Evolutionary conservation across 1,140 invertebrate species (phyloP), one percentile per base, ranked within the genome.

Genomic region (Halyomorpha halys): DNA sequence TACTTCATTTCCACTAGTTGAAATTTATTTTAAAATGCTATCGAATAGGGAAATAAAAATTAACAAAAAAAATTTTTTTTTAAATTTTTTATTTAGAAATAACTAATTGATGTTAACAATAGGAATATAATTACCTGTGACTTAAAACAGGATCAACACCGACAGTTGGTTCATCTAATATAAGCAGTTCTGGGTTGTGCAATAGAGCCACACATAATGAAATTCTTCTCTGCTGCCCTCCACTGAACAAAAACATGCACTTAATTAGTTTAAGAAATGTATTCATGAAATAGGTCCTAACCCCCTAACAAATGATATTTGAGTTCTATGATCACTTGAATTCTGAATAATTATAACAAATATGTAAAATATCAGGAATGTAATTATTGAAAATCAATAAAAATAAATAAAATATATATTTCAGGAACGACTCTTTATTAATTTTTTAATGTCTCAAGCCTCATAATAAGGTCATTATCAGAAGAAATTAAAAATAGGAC

Each of bases 141-240:
- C 80, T 74, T 0, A 83, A 73, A 11, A 82, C 66, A 6, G 81
- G 81, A 70, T 83, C 81, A 2, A 83, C 77, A 21, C 81, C 81
- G 6, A 82, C 81, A 9, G 81, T 82, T 0, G 82, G 82, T 68
- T 83, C 82, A 71, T 83, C 81, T 15, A 83, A 72, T 56, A 83
- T 79, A 0, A 83, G 71, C 1, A 83, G 68, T 65, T 79, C 73
- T 9, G 81, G 80, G 62, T 80, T 74, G 59, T 82, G 78, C 9
- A 83, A 68, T 18, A 83, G 69, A 21, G 81, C 79, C 4, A 76
- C 72, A 16, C 80, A 78, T 59, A 83, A 75, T 39, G 78, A 80
- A 6, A 80, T 75, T 61, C 81, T 68, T 39, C 81, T 70, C 68
- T 79, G 75, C 70, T 82, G 78, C 15, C 81, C 81, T 34, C 82